Conservation (phyloP, 2,888 invertebrate species). For the Andrena minutula region DNA sequence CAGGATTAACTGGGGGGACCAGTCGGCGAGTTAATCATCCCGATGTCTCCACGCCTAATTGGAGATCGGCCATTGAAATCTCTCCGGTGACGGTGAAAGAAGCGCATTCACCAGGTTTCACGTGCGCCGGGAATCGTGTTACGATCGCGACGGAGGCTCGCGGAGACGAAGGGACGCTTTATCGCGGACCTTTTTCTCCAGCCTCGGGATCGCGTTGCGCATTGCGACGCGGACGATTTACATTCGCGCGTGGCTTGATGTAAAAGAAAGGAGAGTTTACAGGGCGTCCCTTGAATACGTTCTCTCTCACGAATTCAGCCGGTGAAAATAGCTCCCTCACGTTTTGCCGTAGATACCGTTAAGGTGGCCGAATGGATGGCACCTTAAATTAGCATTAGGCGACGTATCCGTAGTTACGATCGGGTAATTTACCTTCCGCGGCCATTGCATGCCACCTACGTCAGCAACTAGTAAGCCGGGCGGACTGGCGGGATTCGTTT, state of each 20-base stretch:
- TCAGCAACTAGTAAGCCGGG: constrained; percentile 55
- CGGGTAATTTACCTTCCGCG: constrained; percentile 66
- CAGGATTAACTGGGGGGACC: background rate
- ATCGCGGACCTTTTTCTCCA: constrained; percentile 19
- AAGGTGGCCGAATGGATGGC: constrained; percentile 75
- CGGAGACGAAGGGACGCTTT: background rate
- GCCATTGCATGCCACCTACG: constrained; percentile 71
- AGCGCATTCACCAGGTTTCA: background rate
- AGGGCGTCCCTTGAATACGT: constrained; percentile 31
- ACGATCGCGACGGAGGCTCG: background rate
- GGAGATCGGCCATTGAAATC: background rate
- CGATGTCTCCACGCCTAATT: background rate
- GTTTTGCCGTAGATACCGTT: constrained; percentile 80
- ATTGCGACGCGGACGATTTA: constrained; percentile 40
- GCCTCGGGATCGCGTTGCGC: constrained; percentile 22
- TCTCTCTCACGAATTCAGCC: constrained; percentile 39
- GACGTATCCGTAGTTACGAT: constrained; percentile 81
- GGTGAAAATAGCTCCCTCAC: constrained; percentile 74
- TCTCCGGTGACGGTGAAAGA: background rate
- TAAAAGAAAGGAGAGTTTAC: constrained; percentile 34
- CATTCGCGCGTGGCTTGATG: constrained; percentile 19
- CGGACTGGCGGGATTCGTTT: constrained; percentile 59
- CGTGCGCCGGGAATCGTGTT: background rate
- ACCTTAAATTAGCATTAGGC: constrained; percentile 82
- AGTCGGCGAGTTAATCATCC: background rate